These are phyloP conservation scores for Anseranas semipalmata DNA, from an alignment of 2,113 vertebrate species.

Conservation along the genomic window DNA sequence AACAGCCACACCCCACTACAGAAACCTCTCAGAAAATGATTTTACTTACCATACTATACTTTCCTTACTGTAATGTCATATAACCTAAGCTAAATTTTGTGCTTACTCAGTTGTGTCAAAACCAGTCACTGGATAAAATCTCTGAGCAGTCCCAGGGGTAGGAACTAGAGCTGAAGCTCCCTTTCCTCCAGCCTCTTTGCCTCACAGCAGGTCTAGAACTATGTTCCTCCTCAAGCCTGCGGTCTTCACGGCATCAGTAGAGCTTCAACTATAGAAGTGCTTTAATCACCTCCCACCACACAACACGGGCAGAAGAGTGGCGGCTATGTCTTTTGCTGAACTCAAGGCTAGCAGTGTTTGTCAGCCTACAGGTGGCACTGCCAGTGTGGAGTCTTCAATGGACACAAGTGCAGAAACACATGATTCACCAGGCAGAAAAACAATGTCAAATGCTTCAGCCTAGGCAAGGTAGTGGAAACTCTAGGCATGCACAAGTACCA, in stretches of 20 bases:
- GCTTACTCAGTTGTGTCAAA: background rate
- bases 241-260: background rate
- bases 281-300: background rate
- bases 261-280: background rate
- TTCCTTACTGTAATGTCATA: background rate
- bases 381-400: background rate
- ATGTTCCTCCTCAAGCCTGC: fast-evolving
- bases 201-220: background rate
- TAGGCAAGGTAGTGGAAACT: background rate
- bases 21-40: background rate
- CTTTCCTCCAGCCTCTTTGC: background rate
- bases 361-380: background rate
- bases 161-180: background rate
- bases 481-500: background rate
- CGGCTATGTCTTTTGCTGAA: background rate
- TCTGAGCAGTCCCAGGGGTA: background rate
- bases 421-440: background rate
- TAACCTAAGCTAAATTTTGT: background rate
- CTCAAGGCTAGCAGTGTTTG: fast-evolving
- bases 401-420: background rate
- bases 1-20: background rate
- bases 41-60: background rate
- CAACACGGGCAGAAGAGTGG: background rate
- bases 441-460: background rate
- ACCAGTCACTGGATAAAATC: background rate